Conservation (phyloP, 2,797 vertebrate species). For the Nyctibius grandis region DNA sequence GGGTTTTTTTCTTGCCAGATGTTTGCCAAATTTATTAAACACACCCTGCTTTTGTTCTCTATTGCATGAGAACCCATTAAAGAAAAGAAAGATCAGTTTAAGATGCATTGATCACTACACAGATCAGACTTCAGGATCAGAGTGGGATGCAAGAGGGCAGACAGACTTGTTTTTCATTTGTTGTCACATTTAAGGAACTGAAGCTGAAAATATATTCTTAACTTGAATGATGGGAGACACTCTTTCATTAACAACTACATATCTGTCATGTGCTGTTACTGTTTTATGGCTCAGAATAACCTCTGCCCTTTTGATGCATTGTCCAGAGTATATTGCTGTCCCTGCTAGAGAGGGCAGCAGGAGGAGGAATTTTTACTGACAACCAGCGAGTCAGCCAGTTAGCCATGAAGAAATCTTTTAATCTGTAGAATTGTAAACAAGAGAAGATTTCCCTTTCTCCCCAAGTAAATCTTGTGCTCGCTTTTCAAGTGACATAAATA, state of each 20-base stretch:
- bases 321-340: not conserved
- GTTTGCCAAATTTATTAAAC: not conserved
- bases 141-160: not conserved
- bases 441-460: not conserved
- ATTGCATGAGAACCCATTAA: not conserved
- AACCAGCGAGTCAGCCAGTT: not conserved
- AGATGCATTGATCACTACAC: not conserved
- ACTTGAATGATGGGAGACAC: not conserved
- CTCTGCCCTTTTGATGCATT: not conserved
- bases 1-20: not conserved
- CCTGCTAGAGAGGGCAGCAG: not conserved
- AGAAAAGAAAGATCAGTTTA: not conserved
- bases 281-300: constrained; percentile 25
- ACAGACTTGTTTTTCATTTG: not conserved
- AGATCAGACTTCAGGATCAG: not conserved
- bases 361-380: not conserved
- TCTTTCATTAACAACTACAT: not conserved
- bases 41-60: not conserved
- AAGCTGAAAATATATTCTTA: not conserved
- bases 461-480: constrained; percentile 9
- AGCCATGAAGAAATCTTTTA: constrained; percentile 16
- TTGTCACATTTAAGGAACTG: not conserved
- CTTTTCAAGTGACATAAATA: constrained; percentile 35
- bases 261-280: not conserved
- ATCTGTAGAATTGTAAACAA: not conserved